phyloP scores from a whole-genome alignment of 2,888 invertebrate species.

The Biston betularia region DNA sequence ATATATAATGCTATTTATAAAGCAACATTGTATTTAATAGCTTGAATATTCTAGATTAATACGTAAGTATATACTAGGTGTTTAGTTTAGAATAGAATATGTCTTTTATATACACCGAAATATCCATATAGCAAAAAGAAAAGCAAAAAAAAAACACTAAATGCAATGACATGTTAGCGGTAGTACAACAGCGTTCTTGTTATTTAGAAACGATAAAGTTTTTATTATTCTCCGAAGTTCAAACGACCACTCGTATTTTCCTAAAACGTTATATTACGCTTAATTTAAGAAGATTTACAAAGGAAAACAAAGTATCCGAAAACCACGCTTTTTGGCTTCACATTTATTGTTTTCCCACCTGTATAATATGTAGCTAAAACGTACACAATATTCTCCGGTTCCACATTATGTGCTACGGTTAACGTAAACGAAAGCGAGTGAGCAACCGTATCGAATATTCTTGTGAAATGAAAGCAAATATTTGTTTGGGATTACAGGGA shows the following conservation, averaged over 20 bases:
- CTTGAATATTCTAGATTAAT: background rate
- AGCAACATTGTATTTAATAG: background rate
- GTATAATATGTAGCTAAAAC: conserved; percentile 26
- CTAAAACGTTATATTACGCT: conserved; percentile 1
- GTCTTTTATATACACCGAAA: no score
- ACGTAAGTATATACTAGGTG: background rate
- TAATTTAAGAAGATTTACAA: conserved; percentile 14
- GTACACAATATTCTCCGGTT: conserved; percentile 16
- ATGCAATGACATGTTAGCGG: no score
- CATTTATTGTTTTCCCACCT: conserved; percentile 18
- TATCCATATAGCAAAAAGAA: no score
- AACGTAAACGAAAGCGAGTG: conserved; percentile 38
- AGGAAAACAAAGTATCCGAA: conserved; percentile 2
- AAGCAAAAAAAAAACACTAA: no score
- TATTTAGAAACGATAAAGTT: no score
- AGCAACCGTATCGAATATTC: conserved; percentile 49
- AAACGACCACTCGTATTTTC: background rate
- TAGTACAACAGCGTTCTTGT: no score
- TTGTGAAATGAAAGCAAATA: conserved; percentile 60
- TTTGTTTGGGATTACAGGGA: conserved; percentile 63
- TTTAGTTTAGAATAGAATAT: background rate
- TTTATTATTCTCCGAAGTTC: background rate
- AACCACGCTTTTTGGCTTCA: conserved; percentile 3
- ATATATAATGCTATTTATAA: no score
- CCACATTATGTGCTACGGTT: conserved; percentile 21